phyloP scores from a whole-genome alignment of 2,113 vertebrate species.

The Syngnathus scovelli region DNA sequence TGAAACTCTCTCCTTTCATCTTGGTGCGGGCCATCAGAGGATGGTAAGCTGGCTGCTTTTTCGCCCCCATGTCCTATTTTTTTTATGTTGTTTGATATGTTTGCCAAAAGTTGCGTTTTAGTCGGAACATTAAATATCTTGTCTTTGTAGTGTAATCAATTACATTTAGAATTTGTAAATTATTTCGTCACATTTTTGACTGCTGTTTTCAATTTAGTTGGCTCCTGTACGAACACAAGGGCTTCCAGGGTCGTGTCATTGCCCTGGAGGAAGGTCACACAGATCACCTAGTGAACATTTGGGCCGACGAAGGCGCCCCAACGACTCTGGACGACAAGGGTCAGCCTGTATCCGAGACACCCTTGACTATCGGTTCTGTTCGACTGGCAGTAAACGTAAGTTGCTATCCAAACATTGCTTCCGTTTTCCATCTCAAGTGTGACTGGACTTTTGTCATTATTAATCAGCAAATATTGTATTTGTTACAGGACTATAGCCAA shows the following conservation, averaged over 20 bases:
- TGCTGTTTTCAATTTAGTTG: slow-evolving; percentile 70
- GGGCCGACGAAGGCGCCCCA: slow-evolving; percentile 70
- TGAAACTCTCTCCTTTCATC: slow-evolving; percentile 80
- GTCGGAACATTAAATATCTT: no score
- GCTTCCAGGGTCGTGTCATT: slow-evolving; percentile 84
- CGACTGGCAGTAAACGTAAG: slow-evolving; percentile 85
- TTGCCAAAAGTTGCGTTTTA: no score
- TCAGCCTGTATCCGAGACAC: slow-evolving; percentile 55
- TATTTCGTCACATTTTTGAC: no score
- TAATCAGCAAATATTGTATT: neutral
- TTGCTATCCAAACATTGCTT: neutral
- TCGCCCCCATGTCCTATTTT: no score
- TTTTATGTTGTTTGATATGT: no score
- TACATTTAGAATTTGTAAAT: no score
- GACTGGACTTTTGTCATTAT: neutral
- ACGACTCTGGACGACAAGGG: slow-evolving; percentile 48
- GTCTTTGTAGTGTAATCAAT: no score
- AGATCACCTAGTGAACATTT: slow-evolving; percentile 74
- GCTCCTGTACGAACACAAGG: slow-evolving; percentile 90
- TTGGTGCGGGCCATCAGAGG: slow-evolving; percentile 84
- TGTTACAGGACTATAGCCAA: slow-evolving; percentile 82
- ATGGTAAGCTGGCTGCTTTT: slow-evolving; percentile 74
- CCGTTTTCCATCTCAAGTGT: neutral
- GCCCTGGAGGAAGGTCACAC: slow-evolving; percentile 87
- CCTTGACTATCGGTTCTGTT: slow-evolving; percentile 86